Evolutionary conservation across 2,797 vertebrate genomes (phyloP).

Genomic region (Luscinia megarhynchos): DNA sequence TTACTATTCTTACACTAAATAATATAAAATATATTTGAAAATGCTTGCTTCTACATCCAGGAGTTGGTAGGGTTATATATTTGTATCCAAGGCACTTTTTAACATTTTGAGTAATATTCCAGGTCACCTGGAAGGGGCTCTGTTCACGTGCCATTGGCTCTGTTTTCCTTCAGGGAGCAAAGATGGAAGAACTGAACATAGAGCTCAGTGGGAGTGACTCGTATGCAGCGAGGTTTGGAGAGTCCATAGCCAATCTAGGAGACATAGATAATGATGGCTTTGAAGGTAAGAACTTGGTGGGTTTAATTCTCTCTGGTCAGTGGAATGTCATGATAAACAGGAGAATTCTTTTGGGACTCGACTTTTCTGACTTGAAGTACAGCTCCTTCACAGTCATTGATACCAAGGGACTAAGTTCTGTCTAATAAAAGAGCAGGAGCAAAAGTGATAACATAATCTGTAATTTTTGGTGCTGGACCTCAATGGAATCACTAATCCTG

Average conservation of each 20-base stretch:
- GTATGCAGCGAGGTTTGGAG: conserved; percentile 91
- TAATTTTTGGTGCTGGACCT: neutral
- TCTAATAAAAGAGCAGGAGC: neutral
- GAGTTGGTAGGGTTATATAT: neutral
- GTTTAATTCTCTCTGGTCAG: neutral
- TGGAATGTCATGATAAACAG: neutral
- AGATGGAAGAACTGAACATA: conserved; percentile 83
- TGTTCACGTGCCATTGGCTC: neutral
- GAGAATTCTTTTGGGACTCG: neutral
- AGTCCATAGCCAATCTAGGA: conserved; percentile 89
- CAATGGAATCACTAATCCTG: neutral
- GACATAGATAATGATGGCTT: conserved; percentile 96
- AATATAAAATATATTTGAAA: neutral
- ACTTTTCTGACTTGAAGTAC: neutral
- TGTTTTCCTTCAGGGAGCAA: conserved; percentile 75
- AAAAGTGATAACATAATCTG: neutral
- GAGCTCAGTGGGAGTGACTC: conserved; percentile 85
- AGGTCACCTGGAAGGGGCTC: neutral
- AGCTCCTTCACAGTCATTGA: neutral
- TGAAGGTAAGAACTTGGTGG: conserved; percentile 80
- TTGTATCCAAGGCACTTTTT: neutral
- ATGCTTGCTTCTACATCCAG: neutral
- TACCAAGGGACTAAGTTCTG: neutral
- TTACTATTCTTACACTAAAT: neutral
- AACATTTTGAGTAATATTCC: neutral